Evolutionary conservation across 2,797 vertebrate genomes (phyloP), one percentile per base, ranked within the genome.

Genomic region (Cuniculus paca): DNA sequence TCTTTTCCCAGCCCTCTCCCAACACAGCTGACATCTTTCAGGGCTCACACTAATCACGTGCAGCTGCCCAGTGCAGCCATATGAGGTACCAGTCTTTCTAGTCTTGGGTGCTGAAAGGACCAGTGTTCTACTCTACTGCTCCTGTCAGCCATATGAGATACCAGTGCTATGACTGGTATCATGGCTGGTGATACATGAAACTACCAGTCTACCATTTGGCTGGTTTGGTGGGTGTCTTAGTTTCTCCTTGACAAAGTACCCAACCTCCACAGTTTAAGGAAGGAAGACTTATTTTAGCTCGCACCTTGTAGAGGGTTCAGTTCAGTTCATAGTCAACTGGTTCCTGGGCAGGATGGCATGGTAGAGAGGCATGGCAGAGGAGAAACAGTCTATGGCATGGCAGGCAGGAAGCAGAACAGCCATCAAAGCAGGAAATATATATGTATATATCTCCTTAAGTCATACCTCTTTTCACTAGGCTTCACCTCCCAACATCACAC

Each of bases 121-220:
- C 8, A 68, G 80, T 34, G 19, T 80, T 85, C 16, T 5, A 24
- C 31, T 74, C 74, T 65, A n/a, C 79, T 50, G 42, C 17, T 92
- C n/a, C 50, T 1, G 0, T 4, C 26, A 42, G 48, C 5, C 34
- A 56, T 0, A 0, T 14, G 79, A 42, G 45, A 14, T 48, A 42
- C 28, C n/a, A 13, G 48, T 61, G 31, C 80, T 13, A 5, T 52
- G 68, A 11, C 12, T 50, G 58, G 19, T 56, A 17, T 20, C 4
- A 2, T 36, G 52, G 48, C 77, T 85, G 31, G 58, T 75, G 77
- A 54, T 70, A 45, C 42, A 8, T 2, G 8, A 68, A 74, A 39
- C 48, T 39, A 31, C 63, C 39, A 58, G 56, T 63, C 61, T 88
- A 28, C 72, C 39, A 5, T 34, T 14, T 48, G n/a, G 28, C 63